phyloP scores from a whole-genome alignment of 2,888 invertebrate genomes.

The Leucophora obtusa region DNA sequence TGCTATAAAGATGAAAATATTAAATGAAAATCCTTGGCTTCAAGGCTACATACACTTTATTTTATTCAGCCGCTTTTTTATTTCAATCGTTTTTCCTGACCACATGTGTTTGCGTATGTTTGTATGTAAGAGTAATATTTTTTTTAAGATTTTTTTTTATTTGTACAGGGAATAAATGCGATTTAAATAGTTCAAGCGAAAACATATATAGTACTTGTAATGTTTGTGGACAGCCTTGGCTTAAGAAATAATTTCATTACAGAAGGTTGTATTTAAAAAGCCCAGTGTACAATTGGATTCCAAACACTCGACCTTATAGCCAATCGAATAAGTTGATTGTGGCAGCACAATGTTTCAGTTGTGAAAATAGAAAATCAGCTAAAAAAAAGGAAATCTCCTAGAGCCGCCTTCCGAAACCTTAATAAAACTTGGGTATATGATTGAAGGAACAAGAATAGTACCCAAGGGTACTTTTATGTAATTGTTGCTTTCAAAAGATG shows the following conservation, averaged over 20 bases:
- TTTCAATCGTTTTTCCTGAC: conserved; percentile 42
- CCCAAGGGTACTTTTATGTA: too few species aligned
- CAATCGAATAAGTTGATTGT: too few species aligned
- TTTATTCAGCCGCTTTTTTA: not conserved
- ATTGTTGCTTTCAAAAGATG: too few species aligned
- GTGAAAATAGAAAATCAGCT: too few species aligned
- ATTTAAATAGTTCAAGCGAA: conserved; percentile 48
- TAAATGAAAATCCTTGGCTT: conserved; percentile 55
- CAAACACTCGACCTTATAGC: too few species aligned
- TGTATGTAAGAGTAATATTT: not conserved
- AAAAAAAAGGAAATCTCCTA: too few species aligned
- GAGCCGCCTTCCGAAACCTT: too few species aligned
- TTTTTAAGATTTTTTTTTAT: conserved; percentile 11
- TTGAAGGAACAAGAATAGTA: too few species aligned
- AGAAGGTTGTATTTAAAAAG: too few species aligned
- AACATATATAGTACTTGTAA: not conserved
- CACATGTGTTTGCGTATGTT: conserved; percentile 27
- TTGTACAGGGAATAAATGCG: conserved; percentile 25
- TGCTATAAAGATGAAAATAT: conserved; percentile 52
- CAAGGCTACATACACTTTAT: conserved; percentile 30
- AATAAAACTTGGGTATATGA: too few species aligned
- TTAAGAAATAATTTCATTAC: not conserved
- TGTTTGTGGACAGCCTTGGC: not conserved
- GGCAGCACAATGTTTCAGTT: too few species aligned
- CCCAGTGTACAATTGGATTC: too few species aligned